A percentile compares a stretch with the other conserved stretches of the same genome.
Conservation (phyloP, 2,888 invertebrate species). For the Toxonevra muliebris region DNA sequence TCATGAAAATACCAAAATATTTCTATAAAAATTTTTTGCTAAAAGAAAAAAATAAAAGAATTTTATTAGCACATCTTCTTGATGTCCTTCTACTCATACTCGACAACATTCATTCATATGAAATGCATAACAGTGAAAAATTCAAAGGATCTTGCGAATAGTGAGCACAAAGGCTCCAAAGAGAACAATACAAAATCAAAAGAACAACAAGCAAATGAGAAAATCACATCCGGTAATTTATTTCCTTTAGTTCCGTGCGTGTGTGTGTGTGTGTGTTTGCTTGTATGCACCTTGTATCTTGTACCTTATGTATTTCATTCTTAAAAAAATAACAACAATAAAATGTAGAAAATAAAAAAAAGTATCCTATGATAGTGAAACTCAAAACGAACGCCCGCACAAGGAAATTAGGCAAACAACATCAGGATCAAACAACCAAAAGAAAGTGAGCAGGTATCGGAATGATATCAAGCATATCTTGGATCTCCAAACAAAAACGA, state of each 20-base stretch:
- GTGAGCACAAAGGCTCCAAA: not conserved
- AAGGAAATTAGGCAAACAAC: constrained; percentile 59
- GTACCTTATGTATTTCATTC: constrained; percentile 23
- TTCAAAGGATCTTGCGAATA: not conserved
- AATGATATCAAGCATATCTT: constrained; percentile 10
- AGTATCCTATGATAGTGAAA: constrained; percentile 26
- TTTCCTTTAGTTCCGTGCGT: constrained; percentile 57
- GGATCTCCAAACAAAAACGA: constrained; percentile 1
- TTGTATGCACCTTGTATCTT: constrained; percentile 7
- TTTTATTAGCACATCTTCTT: not conserved
- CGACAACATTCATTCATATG: not conserved
- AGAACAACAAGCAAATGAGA: constrained; percentile 54
- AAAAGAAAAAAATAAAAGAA: not conserved
- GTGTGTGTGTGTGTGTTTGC: constrained; percentile 16
- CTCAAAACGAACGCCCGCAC: constrained; percentile 47
- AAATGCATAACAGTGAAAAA: constrained; percentile 23
- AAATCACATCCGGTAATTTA: constrained; percentile 63
- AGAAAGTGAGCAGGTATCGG: not conserved
- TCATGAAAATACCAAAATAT: too few relatives aligned
- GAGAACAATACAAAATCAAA: constrained; percentile 31
- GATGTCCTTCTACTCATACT: not conserved
- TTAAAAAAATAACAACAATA: constrained; percentile 27
- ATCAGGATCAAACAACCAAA: constrained; percentile 34
- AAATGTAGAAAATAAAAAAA: constrained; percentile 34
- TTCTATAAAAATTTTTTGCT: too few relatives aligned